Conservation (phyloP, 2,888 invertebrate species). For the Nephrotoma appendiculata region DNA sequence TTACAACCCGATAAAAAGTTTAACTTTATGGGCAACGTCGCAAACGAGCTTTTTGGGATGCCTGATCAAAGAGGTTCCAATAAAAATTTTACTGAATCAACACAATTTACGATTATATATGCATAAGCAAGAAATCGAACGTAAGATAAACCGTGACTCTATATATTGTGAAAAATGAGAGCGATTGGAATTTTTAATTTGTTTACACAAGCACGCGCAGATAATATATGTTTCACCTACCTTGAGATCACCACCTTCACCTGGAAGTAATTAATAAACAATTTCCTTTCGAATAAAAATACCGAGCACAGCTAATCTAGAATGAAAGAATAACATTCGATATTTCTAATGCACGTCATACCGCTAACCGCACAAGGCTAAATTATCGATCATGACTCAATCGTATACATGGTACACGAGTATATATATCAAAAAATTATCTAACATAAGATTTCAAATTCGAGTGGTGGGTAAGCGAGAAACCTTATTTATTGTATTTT, state of each 20-base stretch:
- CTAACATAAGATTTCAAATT: background rate
- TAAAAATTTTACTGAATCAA: no score
- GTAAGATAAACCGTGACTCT: background rate
- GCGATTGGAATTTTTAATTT: background rate
- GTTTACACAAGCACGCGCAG: background rate
- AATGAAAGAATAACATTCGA: background rate
- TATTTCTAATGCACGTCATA: background rate
- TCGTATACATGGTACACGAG: background rate
- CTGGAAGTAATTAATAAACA: background rate
- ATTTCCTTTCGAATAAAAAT: background rate
- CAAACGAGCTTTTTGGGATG: no score
- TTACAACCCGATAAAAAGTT: no score
- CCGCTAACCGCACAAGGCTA: background rate
- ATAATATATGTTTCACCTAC: background rate
- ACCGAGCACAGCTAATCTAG: background rate
- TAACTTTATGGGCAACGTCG: no score
- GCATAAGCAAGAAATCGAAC: no score
- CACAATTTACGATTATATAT: no score
- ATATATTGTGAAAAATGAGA: background rate
- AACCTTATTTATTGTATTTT: background rate
- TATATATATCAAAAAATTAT: background rate
- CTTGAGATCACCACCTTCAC: background rate
- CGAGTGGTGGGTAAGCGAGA: background rate
- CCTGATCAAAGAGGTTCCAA: no score
- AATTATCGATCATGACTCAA: background rate